Base-by-base conservation (phyloP, 2,113 vertebrate species). In the Amazona vittata region DNA sequence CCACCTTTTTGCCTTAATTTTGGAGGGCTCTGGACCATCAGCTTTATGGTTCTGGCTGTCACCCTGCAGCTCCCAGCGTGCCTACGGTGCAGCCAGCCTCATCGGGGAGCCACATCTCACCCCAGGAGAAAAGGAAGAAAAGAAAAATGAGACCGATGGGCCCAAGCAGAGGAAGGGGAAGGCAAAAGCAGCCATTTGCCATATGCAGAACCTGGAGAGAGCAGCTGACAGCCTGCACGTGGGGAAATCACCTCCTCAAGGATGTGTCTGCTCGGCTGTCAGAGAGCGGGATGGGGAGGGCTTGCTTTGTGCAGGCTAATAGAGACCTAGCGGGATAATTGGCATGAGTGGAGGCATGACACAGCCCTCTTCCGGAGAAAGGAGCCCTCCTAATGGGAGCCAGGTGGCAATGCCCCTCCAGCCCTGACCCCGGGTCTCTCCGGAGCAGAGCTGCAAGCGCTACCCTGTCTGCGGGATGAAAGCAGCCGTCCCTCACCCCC, bases 301-400 rank as follows among this genome's bases (percentile, higher is more conserved):
- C 28, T 47, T 8, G 65, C 41, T 89, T 49, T 47, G 83, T 33
- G 62, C 69, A 28, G 52, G 63, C 80, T 89, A 84, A 91, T 65
- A 76, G 89, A 92, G 95, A 94, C 77, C 86, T 92, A 39, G 71
- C 15, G 2, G 83, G 90, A 83, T 96, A 95, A 96, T 92, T 97
- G 97, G 88, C 91, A 90, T 5, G 80, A 94, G 82, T 0, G 29
- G 75, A 69, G 63, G 44, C 91, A 87, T 55, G 91, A 74, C 81
- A 94, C 39, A 59, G 84, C 67, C 41, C 70, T 85, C 50, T 95
- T 85, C 94, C 41, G 59, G 82, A 87, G 71, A 57, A 13, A 26
- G 31, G 86, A 94, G 92, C 90, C 82, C 92, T 95, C 85, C 94
- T 95, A 93, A 93, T 89, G 87, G 96, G 89, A 96, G 94, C 95